These are phyloP conservation scores for Apeira syringaria DNA, from an alignment of 2,888 invertebrate genomes.

Conservation along the genomic window DNA sequence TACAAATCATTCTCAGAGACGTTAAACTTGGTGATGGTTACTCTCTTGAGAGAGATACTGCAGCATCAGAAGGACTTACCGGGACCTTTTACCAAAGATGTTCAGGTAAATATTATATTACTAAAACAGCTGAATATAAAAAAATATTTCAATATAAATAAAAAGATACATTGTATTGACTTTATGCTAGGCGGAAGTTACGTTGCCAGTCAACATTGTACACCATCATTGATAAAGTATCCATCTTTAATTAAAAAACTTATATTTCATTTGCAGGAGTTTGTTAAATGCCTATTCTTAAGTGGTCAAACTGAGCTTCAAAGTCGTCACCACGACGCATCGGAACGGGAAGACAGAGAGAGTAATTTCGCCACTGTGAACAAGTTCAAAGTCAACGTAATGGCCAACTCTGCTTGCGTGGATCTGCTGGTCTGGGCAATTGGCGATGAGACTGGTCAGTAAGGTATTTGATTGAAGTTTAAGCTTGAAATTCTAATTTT, in stretches of 20 bases:
- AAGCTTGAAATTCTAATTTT: background rate
- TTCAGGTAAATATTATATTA: constrained; percentile 83
- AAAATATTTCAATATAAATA: no score
- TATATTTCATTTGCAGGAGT: constrained; percentile 83
- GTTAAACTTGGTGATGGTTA: constrained; percentile 95
- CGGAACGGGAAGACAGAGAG: constrained; percentile 92
- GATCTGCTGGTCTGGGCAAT: constrained; percentile 99
- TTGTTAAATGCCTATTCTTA: constrained; percentile 94
- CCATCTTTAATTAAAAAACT: constrained; percentile 9
- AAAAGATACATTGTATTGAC: no score
- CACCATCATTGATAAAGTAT: no score
- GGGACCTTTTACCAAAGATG: constrained; percentile 95
- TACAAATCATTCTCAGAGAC: constrained; percentile 98
- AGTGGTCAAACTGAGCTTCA: constrained; percentile 97
- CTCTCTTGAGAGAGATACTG: constrained; percentile 93
- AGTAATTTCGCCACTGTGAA: constrained; percentile 92
- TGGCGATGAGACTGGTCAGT: constrained; percentile 95
- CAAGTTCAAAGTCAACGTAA: constrained; percentile 96
- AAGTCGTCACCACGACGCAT: constrained; percentile 92
- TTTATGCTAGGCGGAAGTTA: no score
- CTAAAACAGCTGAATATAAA: no score
- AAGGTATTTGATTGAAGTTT: constrained; percentile 3
- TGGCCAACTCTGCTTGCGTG: constrained; percentile 98
- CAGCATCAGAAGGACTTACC: constrained; percentile 96
- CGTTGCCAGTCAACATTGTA: no score